Evolutionary conservation across 2,113 vertebrate species (phyloP), one percentile per base, ranked within the genome.

Genomic region (Glareola pratincola): DNA sequence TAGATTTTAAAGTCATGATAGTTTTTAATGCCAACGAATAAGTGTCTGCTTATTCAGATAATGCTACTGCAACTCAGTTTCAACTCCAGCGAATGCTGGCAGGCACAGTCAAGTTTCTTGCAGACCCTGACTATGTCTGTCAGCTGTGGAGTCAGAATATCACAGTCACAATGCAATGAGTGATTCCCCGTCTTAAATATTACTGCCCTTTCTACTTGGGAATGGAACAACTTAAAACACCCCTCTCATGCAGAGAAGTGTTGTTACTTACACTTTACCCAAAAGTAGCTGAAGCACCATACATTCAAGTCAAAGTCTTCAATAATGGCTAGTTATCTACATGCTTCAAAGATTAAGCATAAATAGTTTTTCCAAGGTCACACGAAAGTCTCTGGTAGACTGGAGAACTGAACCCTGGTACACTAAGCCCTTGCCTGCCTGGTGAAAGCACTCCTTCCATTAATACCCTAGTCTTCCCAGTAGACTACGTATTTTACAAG

Each of bases 11-110:
- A 88, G 64, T 92, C 94, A 90, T 54, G 69, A 71, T 81, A 71
- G 37, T 51, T 79, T 94, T 92, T 69, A 94, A 88, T 93, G 91
- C 81, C 86, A 95, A 92, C 68, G 15, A 94, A 47, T 88, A 92
- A 95, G n/a, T 77, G 37, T 85, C 50, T 73, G 43, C 56, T 90
- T 94, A 69, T 95, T 96, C 87, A 94, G 71, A 91, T 94, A 96
- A 93, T 76, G 84, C 94, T 95, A 96, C 96, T 94, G 90, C 78
- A 88, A 62, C 36, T 95, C 57, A 66, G 11, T 91, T 90, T 95
- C 71, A 79, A 80, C 74, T 94, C 26, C 0, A 71, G 85, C 27
- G 39, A 90, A 90, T 72, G 36, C 83, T 96, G 90, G 92, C 88
- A 92, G 69, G 48, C 66, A 75, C 10, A 45, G 53, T n/a, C n/a